Base-by-base conservation (phyloP, 2,888 invertebrate genomes). In the Entomobrya multifasciata region DNA sequence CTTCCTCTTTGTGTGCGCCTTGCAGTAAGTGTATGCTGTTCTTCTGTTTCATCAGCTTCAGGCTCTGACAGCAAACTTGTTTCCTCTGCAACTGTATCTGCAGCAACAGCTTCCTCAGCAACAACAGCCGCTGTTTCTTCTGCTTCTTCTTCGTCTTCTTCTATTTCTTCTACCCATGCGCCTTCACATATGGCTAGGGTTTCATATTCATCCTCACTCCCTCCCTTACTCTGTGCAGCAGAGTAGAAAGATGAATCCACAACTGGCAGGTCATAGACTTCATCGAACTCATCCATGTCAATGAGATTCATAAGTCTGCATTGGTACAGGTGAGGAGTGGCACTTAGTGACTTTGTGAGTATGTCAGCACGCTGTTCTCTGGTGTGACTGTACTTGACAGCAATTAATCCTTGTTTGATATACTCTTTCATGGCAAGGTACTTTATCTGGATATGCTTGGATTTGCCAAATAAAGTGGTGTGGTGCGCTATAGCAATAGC, bases 361-460 rank as follows among this genome's bases (percentile, higher is more conserved):
- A 41, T 44, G 22, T 70, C 70, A 44, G 70, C 70, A 5, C 20
- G 8, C 17, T 70, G 70, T 10, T 36, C 15, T 44, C 13, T 10
- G 8, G 44, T 70, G 3, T 44, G 70, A 1, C 41, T 47, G 22
- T 70, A 30, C 2, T 20, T 1, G 11, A 70, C 1, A 1, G 5
- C 11, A 44, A 70, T 70, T 22, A 17, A 1, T 13, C 17, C 22
- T 11, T 41, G 22, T 5, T 10, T 22, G 2, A 70, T 22, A 1
- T 52, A 22, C 52, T 74, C 20, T 27, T 55, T 74, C 2, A 17
- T 44, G 55, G 10, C 49, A 17, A 55, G 52, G n/a, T 74, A 74
- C 11, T n/a, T 4, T 52, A n/a, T 27, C 25, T 49, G 27, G 13
- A 49, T 52, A n/a, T 74, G 52, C 30, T 74, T 49, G 5, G 30